phyloP scores from a whole-genome alignment of 2,888 invertebrate genomes.

The Drosophila birchii region DNA sequence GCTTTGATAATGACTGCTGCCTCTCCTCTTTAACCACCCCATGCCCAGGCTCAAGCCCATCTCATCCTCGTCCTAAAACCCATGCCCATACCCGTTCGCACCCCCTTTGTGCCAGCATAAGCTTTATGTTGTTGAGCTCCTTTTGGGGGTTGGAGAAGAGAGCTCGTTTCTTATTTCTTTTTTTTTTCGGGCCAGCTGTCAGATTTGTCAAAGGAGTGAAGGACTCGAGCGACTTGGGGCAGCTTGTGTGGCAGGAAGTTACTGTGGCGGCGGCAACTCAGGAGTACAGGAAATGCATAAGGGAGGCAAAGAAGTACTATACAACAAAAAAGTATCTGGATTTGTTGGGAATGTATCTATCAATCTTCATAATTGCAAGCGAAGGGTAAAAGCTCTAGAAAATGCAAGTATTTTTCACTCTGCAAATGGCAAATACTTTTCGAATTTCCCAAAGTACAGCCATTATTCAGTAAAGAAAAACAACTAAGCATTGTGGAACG shows the following conservation, averaged over 20 bases:
- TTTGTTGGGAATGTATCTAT: constrained; percentile 31
- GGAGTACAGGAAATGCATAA: constrained; percentile 4
- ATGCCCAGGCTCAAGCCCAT: background rate
- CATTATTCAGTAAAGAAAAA: constrained; percentile 14
- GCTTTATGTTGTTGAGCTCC: constrained; percentile 53
- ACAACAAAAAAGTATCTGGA: background rate
- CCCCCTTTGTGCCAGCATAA: constrained; percentile 52
- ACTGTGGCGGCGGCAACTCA: constrained; percentile 32
- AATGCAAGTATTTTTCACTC: constrained; percentile 14
- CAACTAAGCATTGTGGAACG: background rate
- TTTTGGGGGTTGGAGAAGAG: constrained; percentile 43
- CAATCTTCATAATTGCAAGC: constrained; percentile 34
- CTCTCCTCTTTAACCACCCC: constrained; percentile 26
- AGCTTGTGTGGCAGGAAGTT: constrained; percentile 55
- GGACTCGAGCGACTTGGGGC: constrained; percentile 44
- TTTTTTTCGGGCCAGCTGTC: constrained; percentile 47
- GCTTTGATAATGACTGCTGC: constrained; percentile 70
- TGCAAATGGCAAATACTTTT: constrained; percentile 18
- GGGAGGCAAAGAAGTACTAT: constrained; percentile 2
- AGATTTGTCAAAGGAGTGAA: constrained; percentile 55
- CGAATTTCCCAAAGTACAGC: background rate
- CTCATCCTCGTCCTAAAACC: background rate
- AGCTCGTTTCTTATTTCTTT: constrained; percentile 15
- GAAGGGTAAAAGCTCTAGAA: constrained; percentile 23
- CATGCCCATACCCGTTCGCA: constrained; percentile 12